Percentiles rank a stretch among this genome's conserved stretches.
These are phyloP conservation scores for Daptonema setosum DNA, from an alignment of 2,888 invertebrate species.

Conservation along the genomic window DNA sequence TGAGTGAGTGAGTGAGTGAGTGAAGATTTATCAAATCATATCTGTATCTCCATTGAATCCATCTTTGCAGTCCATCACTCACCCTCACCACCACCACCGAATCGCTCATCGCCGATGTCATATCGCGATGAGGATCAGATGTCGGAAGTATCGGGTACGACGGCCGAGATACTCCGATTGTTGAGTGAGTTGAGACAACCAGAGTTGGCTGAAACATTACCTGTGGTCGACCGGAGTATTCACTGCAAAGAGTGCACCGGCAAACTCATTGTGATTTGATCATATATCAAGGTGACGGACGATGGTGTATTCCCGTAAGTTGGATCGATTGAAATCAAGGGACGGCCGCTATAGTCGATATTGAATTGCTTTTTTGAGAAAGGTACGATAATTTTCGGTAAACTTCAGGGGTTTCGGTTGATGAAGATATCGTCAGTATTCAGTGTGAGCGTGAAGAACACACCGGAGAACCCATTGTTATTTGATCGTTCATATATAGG, in stretches of 20 bases:
- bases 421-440: too few species aligned
- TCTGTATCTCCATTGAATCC: not conserved
- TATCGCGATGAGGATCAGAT: not conserved
- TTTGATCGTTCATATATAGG: too few species aligned
- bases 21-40: not conserved
- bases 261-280: constrained; percentile 11
- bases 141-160: not conserved
- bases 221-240: constrained; percentile 5
- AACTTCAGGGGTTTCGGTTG: too few species aligned
- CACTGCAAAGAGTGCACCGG: constrained; percentile 24
- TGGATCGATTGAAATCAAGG: too few species aligned
- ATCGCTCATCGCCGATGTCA: not conserved
- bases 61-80: too few species aligned
- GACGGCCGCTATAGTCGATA: too few species aligned
- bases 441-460: too few species aligned
- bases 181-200: constrained; percentile 5
- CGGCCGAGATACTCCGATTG: constrained; percentile 5
- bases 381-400: too few species aligned
- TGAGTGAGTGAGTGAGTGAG: not conserved
- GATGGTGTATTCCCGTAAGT: not conserved
- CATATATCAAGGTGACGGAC: not conserved
- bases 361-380: not conserved
- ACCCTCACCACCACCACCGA: not conserved
- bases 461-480: too few species aligned
- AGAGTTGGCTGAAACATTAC: not conserved